Percentiles rank a stretch among this genome's conserved stretches.
Conservation (phyloP, 2,113 vertebrate species). For the Rhizomys pruinosus region DNA sequence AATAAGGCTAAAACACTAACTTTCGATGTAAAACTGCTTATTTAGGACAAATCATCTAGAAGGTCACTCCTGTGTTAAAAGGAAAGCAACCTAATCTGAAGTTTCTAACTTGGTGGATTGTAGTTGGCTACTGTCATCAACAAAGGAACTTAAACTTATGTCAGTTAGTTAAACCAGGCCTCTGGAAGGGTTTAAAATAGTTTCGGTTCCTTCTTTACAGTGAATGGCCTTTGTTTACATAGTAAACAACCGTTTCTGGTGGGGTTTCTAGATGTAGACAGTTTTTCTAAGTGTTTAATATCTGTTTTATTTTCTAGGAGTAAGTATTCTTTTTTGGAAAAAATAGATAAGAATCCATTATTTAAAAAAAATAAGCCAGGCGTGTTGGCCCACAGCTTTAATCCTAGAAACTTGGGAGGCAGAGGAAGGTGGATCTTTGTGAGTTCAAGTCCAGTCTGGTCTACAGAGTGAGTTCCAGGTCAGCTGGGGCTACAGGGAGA, state of each 20-base stretch:
- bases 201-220: background rate
- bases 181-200: background rate
- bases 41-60: conserved; percentile 6
- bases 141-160: background rate
- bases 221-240: background rate
- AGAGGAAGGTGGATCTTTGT: too few species aligned
- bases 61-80: background rate
- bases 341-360: background rate
- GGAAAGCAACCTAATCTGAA: background rate
- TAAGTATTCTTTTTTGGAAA: background rate
- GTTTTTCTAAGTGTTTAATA: background rate
- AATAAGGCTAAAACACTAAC: background rate
- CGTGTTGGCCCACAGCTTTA: too few species aligned
- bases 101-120: background rate
- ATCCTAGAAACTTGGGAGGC: too few species aligned
- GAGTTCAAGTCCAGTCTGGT: too few species aligned
- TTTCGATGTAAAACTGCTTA: background rate
- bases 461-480: too few species aligned
- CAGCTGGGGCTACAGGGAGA: too few species aligned
- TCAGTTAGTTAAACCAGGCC: background rate
- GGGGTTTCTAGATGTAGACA: background rate
- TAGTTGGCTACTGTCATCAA: background rate
- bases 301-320: background rate
- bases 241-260: background rate
- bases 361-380: too few species aligned